phyloP scores from a whole-genome alignment of 2,797 vertebrate genomes.

The Xenopus petersii region DNA sequence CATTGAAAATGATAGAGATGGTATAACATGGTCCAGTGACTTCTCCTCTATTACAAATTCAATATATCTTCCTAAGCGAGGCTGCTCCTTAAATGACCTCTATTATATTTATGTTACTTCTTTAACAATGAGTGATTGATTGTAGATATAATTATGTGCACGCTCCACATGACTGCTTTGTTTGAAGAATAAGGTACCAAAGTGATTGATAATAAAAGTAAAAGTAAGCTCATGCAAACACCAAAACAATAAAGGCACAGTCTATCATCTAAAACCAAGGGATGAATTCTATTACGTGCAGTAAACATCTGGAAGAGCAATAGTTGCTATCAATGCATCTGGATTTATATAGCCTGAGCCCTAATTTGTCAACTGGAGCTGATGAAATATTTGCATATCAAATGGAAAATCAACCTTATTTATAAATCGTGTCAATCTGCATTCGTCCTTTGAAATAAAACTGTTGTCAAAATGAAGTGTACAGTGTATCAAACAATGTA shows the following conservation, averaged over 20 bases:
- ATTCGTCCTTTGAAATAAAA: too few species aligned
- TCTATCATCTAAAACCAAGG: not conserved
- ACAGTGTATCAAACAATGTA: too few species aligned
- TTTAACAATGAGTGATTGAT: slow-evolving; percentile 50
- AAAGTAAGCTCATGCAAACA: slow-evolving; percentile 4
- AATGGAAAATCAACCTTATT: too few species aligned
- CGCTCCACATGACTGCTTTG: slow-evolving; percentile 43
- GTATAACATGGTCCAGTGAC: slow-evolving; percentile 26
- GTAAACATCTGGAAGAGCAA: not conserved
- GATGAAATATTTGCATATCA: too few species aligned
- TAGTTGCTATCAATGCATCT: too few species aligned
- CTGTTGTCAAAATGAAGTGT: too few species aligned
- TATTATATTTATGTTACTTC: slow-evolving; percentile 45
- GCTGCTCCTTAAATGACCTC: slow-evolving; percentile 43
- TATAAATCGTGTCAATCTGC: too few species aligned
- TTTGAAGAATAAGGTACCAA: slow-evolving; percentile 40
- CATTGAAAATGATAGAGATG: slow-evolving; percentile 22
- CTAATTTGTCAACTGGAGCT: too few species aligned
- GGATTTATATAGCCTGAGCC: not conserved
- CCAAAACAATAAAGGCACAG: not conserved
- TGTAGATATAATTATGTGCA: slow-evolving; percentile 43
- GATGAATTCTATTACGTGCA: not conserved
- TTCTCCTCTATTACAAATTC: slow-evolving; percentile 31
- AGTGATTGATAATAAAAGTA: slow-evolving; percentile 39
- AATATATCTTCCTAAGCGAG: slow-evolving; percentile 39